Evolutionary conservation across 1,140 invertebrate genomes (phyloP).

Genomic region (Drosophila sproati): DNA sequence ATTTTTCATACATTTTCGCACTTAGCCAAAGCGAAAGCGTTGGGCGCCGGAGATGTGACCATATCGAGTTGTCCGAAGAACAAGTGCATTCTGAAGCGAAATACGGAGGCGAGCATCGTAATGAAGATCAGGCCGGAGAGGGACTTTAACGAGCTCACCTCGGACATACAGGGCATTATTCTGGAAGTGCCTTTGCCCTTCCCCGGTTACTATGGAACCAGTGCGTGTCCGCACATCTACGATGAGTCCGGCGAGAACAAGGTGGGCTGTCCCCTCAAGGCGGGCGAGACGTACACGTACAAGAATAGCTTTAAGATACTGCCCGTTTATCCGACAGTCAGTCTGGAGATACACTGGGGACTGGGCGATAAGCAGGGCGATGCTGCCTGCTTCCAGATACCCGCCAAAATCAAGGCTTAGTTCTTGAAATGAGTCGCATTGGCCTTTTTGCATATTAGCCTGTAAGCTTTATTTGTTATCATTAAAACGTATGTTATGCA

Average conservation of each 20-base stretch:
- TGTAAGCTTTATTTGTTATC: slow-evolving; percentile 55
- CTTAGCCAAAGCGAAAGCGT: slow-evolving; percentile 66
- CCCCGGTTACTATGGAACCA: slow-evolving; percentile 89
- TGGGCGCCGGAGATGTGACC: slow-evolving; percentile 83
- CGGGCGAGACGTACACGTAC: slow-evolving; percentile 88
- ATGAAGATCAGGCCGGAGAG: slow-evolving; percentile 86
- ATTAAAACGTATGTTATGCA: slow-evolving; percentile 55
- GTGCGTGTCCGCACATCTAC: slow-evolving; percentile 88
- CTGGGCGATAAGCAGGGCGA: slow-evolving; percentile 85
- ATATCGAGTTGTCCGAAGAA: slow-evolving; percentile 87
- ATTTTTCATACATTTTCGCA: slow-evolving; percentile 9
- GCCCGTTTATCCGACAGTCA: slow-evolving; percentile 88
- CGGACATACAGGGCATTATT: slow-evolving; percentile 87
- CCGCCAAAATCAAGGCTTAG: slow-evolving; percentile 86
- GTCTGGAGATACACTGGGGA: slow-evolving; percentile 88
- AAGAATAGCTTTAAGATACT: slow-evolving; percentile 89
- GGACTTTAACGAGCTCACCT: slow-evolving; percentile 85
- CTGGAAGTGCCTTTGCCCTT: slow-evolving; percentile 88
- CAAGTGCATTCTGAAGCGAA: slow-evolving; percentile 88
- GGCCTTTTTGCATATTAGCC: slow-evolving; percentile 40
- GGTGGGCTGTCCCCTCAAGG: slow-evolving; percentile 88
- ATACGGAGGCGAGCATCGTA: slow-evolving; percentile 85
- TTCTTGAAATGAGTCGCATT: slow-evolving; percentile 14
- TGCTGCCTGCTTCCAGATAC: slow-evolving; percentile 88
- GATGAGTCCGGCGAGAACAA: slow-evolving; percentile 86